These are phyloP conservation scores for Ophraella communa DNA, from an alignment of 2,888 invertebrate species.

Conservation along the genomic window DNA sequence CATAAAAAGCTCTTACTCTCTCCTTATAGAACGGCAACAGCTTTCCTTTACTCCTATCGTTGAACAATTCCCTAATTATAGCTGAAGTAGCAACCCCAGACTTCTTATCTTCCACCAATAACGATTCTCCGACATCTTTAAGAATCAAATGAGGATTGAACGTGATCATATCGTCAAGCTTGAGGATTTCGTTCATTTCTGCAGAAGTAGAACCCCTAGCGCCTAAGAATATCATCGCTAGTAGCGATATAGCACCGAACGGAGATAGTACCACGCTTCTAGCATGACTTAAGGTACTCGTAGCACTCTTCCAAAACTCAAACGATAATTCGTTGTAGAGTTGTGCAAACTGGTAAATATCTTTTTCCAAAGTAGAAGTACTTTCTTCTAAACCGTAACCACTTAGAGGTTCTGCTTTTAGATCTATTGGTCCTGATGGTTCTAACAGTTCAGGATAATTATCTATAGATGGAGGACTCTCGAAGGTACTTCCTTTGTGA, in stretches of 20 bases:
- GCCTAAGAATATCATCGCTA: conserved; percentile 91
- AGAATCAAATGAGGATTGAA: conserved; percentile 89
- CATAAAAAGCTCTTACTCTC: conserved; percentile 85
- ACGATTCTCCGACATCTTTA: conserved; percentile 84
- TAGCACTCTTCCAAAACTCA: conserved; percentile 79
- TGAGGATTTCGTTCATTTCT: conserved; percentile 87
- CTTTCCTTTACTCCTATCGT: conserved; percentile 80
- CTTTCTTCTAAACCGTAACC: conserved; percentile 80
- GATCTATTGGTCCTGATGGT: conserved; percentile 59
- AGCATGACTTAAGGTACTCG: conserved; percentile 73
- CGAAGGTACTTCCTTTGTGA: conserved; percentile 46
- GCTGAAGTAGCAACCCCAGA: conserved; percentile 81
- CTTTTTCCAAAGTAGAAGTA: conserved; percentile 72
- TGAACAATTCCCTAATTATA: conserved; percentile 82
- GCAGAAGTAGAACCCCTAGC: conserved; percentile 87
- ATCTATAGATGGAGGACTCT: conserved; percentile 31
- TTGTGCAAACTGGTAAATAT: conserved; percentile 78
- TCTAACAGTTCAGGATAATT: conserved; percentile 45
- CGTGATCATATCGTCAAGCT: conserved; percentile 85
- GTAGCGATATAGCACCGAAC: conserved; percentile 82
- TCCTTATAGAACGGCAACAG: conserved; percentile 87
- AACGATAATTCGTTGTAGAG: conserved; percentile 87
- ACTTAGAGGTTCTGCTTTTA: conserved; percentile 64
- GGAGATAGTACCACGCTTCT: conserved; percentile 83
- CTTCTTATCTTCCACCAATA: conserved; percentile 68